These are phyloP conservation scores for Forbesichthys papilliferus DNA, from an alignment of 2,113 vertebrate genomes.

Conservation along the genomic window DNA sequence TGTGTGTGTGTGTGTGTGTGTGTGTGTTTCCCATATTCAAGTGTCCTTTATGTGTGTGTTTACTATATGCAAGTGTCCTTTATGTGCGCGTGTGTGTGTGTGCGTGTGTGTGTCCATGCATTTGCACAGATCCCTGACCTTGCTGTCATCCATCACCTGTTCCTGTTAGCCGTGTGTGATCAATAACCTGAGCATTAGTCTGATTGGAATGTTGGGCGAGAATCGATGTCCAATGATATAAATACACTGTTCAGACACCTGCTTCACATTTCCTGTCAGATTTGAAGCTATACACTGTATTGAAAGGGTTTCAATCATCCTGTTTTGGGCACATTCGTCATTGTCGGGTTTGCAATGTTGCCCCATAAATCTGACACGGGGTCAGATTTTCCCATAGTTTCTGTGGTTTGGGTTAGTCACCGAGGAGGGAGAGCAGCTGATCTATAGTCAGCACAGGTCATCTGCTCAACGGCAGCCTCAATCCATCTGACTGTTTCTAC, in stretches of 20 bases:
- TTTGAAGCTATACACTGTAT: not conserved
- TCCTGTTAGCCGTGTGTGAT: not conserved
- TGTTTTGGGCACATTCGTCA: not conserved
- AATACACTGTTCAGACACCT: not conserved
- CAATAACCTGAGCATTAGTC: not conserved
- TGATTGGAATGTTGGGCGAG: constrained; percentile 8
- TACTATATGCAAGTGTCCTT: no score
- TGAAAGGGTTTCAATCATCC: constrained; percentile 3
- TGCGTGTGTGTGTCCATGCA: constrained; percentile 10
- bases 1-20: constrained; percentile 1
- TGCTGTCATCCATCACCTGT: not conserved
- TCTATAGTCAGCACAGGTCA: not conserved
- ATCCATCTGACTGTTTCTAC: not conserved
- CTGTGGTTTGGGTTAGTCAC: not conserved
- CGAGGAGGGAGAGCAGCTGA: not conserved
- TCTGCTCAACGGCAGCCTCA: not conserved
- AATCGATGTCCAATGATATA: not conserved
- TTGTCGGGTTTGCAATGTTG: not conserved
- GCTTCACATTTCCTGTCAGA: not conserved
- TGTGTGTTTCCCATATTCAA: constrained; percentile 4
- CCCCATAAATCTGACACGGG: not conserved
- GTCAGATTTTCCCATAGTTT: not conserved
- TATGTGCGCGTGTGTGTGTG: not conserved
- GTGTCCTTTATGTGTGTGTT: constrained; percentile 7
- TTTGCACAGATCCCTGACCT: constrained; percentile 4